A percentile compares a stretch with the other conserved stretches of the same genome.
These are phyloP conservation scores for Stomatorhinus walkeri DNA, from an alignment of 2,797 vertebrate genomes.

Conservation along the genomic window DNA sequence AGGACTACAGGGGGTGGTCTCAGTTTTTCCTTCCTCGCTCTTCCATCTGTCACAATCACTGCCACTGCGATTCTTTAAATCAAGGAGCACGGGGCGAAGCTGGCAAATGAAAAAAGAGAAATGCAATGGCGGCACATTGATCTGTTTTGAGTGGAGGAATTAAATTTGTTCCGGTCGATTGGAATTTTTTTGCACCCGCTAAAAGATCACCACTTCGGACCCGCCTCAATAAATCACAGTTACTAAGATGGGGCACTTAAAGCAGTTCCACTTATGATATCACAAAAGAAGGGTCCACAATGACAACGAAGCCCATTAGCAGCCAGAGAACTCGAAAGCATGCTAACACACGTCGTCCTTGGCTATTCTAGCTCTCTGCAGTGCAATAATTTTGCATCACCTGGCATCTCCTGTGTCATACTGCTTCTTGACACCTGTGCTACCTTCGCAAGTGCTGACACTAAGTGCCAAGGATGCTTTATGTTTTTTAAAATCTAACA, in stretches of 20 bases:
- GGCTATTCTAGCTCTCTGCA: background rate
- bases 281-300: background rate
- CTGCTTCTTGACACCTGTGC: background rate
- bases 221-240: background rate
- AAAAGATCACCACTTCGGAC: background rate
- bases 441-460: background rate
- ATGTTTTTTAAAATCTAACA: background rate
- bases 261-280: background rate
- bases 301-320: background rate
- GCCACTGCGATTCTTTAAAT: background rate
- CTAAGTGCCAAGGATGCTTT: background rate
- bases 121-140: background rate
- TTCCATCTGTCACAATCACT: background rate
- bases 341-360: background rate
- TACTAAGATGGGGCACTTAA: background rate
- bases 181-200: background rate
- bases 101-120: conserved; percentile 14
- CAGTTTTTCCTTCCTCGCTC: background rate
- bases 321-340: background rate
- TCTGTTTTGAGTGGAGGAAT: background rate
- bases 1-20: background rate
- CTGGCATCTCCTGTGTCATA: background rate
- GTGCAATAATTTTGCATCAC: background rate
- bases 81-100: background rate
- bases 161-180: conserved; percentile 2